Evolutionary conservation across 2,797 vertebrate species (phyloP), one percentile per base, ranked within the genome.

Genomic region (Bradypodion ventrale): DNA sequence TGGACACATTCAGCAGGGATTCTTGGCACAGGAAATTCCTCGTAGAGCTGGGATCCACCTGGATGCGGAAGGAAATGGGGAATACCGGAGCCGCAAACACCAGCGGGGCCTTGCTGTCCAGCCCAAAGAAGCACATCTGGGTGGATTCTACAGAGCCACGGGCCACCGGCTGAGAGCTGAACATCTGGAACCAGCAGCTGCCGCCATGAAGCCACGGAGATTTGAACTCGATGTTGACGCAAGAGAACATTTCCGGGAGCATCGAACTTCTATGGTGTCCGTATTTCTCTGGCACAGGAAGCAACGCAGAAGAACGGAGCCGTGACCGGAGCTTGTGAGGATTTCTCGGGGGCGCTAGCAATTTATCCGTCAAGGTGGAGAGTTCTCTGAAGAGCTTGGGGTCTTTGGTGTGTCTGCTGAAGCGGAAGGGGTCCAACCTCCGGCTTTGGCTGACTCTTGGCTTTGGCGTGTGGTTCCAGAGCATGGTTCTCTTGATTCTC

Each of bases 341-440:
- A 37, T 83, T 92, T n/a, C 92, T 49, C 29, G 85, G 85, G 35
- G 93, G 93, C 69, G 78, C 85, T 87, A 95, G 90, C 46, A 95
- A 85, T 74, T 75, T 94, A 86, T 79, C 91, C 46, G 96, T 96
- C 73, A 95, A 83, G 77, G 86, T n/a, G 78, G 96, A 95, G 46
- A 96, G 93, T 89, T 92, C 93, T 87, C 72, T 91, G 77, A 96
- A 77, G 90, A 96, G 87, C 32, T 88, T 78, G 75, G 88, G 92
- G 73, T 96, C 96, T 96, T 95, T 95, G 94, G 94, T 94, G 90
- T 78, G 72, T 89, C 92, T 93, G 79, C 88, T 89, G 80, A 87
- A 86, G 83, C 78, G 91, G 87, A 85, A 89, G 80, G 80, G 84
- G 85, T 84, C 93, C 83, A 87, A 82, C 82, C 86, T 88, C 80